Conservation (phyloP, 1,140 invertebrate genomes). For the Drosophila azteca region DNA sequence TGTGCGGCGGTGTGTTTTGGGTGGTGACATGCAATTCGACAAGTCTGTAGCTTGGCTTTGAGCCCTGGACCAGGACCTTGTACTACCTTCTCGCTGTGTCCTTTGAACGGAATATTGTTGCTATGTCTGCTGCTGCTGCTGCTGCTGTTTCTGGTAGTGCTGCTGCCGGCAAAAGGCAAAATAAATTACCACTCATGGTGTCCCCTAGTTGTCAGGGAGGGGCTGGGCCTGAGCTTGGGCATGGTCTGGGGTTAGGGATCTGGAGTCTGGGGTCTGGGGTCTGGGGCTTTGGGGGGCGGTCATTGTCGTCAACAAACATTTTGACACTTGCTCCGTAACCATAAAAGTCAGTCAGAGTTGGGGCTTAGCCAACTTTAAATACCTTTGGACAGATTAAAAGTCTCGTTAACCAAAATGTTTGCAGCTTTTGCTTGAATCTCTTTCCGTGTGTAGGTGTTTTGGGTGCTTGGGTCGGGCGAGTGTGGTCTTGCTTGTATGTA, state of each 20-base stretch:
- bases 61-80: not conserved
- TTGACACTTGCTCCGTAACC: slow-evolving; percentile 83
- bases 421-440: slow-evolving; percentile 36
- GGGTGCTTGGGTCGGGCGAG: not conserved
- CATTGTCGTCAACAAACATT: slow-evolving; percentile 79
- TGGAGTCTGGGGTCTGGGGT: slow-evolving; percentile 4
- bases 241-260: not conserved
- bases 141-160: slow-evolving; percentile 21
- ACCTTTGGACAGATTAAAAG: slow-evolving; percentile 83
- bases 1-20: not conserved
- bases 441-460: slow-evolving; percentile 13
- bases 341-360: slow-evolving; percentile 82
- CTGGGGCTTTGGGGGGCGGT: slow-evolving; percentile 4
- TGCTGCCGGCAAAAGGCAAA: slow-evolving; percentile 56
- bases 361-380: slow-evolving; percentile 83
- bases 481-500: not conserved
- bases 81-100: slow-evolving; percentile 25
- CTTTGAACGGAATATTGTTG: slow-evolving; percentile 19
- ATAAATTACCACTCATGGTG: slow-evolving; percentile 78
- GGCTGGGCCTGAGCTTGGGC: not conserved
- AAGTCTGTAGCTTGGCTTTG: not conserved
- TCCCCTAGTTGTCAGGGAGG: slow-evolving; percentile 9
- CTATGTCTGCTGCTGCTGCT: not conserved
- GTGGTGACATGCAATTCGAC: too few species aligned
- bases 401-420: slow-evolving; percentile 79